A percentile compares a stretch with the other conserved stretches of the same genome.
Evolutionary conservation across 2,797 vertebrate genomes (phyloP).

Genomic region (Cryptoprocta ferox): DNA sequence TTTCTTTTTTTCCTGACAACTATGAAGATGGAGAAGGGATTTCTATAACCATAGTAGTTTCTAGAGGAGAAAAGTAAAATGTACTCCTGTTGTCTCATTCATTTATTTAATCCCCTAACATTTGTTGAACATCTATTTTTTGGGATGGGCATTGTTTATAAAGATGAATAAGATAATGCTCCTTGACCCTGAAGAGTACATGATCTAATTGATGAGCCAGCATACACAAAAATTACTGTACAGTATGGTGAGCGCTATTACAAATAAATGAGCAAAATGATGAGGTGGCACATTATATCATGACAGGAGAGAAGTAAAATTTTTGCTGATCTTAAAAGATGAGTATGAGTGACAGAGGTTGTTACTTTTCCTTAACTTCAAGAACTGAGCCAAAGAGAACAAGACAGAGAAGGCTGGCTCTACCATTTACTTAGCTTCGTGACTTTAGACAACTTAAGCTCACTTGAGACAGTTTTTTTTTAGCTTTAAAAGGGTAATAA

Average conservation of each 20-base stretch:
- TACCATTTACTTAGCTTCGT: background rate
- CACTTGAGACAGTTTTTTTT: background rate
- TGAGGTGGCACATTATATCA: background rate
- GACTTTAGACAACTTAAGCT: background rate
- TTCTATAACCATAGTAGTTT: constrained; percentile 33
- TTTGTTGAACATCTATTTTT: constrained; percentile 5
- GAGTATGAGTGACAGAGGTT: background rate
- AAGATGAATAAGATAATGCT: background rate
- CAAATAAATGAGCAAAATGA: background rate
- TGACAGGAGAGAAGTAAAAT: background rate
- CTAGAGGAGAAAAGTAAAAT: background rate
- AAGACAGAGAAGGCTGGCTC: background rate
- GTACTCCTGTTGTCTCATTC: background rate
- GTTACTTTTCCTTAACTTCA: background rate
- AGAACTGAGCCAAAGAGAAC: background rate
- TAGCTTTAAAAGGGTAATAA: background rate
- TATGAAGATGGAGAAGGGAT: background rate
- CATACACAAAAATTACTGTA: background rate
- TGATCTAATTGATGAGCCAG: background rate
- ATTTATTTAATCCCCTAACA: background rate
- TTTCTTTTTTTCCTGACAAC: background rate
- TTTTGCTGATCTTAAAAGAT: background rate
- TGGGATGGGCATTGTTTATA: constrained; percentile 43
- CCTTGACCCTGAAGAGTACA: background rate
- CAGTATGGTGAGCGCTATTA: background rate